A percentile compares a stretch with the other conserved stretches of the same genome.
Conservation (phyloP, 1,140 invertebrate genomes). For the Carposina sasakii region DNA sequence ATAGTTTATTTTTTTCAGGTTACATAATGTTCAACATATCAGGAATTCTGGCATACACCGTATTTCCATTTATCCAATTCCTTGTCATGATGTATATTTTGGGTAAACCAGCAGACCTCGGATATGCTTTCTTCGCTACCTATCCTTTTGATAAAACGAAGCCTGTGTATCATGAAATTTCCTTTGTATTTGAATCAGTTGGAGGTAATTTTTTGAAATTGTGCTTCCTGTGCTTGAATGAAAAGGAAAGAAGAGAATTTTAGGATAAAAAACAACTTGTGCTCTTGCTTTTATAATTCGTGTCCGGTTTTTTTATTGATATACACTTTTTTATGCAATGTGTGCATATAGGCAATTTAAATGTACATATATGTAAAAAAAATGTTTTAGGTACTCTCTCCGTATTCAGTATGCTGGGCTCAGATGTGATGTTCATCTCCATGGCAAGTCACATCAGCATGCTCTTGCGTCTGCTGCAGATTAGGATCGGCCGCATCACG, state of each 20-base stretch:
- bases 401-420: slow-evolving; percentile 51
- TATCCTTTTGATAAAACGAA: slow-evolving; percentile 57
- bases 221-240: too few species aligned
- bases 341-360: background rate
- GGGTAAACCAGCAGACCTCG: slow-evolving; percentile 35
- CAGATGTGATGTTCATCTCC: slow-evolving; percentile 55
- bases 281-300: too few species aligned
- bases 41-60: slow-evolving; percentile 47
- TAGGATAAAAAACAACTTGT: too few species aligned
- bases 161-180: slow-evolving; percentile 37
- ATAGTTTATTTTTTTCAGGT: slow-evolving; percentile 30
- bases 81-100: too few species aligned
- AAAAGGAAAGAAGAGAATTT: too few species aligned
- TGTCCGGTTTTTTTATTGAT: too few species aligned
- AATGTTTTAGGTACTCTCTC: slow-evolving; percentile 38
- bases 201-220: slow-evolving; percentile 40
- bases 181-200: slow-evolving; percentile 44
- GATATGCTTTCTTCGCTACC: slow-evolving; percentile 47
- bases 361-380: background rate
- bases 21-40: slow-evolving; percentile 52
- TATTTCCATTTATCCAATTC: slow-evolving; percentile 41
- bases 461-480: slow-evolving; percentile 47
- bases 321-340: too few species aligned
- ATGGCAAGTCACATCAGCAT: slow-evolving; percentile 61
- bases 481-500: slow-evolving; percentile 32